Conservation (phyloP, 2,888 invertebrate species). For the Limnephilus lunatus region DNA sequence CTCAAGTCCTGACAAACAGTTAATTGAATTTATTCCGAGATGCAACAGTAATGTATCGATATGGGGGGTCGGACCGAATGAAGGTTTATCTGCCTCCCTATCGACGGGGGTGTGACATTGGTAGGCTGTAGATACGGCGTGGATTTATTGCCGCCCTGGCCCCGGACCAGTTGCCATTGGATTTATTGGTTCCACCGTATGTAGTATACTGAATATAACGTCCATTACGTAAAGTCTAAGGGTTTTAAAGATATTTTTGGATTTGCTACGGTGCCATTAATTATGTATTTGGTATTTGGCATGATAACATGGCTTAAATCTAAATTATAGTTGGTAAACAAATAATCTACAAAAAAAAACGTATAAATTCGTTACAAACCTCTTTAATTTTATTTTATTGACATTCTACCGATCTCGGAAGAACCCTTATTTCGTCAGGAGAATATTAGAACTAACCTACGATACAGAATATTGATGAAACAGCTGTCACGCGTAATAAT, state of each 20-base stretch:
- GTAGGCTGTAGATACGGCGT: neutral
- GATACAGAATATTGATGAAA: too few species aligned
- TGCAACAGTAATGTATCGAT: neutral
- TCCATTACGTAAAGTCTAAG: slow-evolving; percentile 5
- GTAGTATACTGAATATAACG: slow-evolving; percentile 8
- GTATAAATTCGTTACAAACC: too few species aligned
- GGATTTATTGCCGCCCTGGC: slow-evolving; percentile 6
- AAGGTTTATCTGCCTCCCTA: neutral
- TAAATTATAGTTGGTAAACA: too few species aligned
- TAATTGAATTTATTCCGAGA: neutral
- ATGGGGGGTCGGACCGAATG: neutral
- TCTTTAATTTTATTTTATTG: too few species aligned
- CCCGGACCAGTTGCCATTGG: neutral
- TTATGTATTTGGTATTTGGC: neutral
- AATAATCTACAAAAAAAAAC: too few species aligned
- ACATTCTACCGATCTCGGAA: too few species aligned
- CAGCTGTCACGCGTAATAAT: too few species aligned
- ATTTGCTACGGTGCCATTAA: neutral
- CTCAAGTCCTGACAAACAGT: neutral
- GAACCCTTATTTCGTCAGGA: too few species aligned
- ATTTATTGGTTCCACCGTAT: slow-evolving; percentile 20
- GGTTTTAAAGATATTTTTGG: neutral
- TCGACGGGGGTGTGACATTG: neutral
- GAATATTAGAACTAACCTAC: too few species aligned
- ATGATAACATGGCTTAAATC: neutral